Evolutionary conservation across 1,140 invertebrate genomes (phyloP).

Genomic region (Hycleus phaleratus): DNA sequence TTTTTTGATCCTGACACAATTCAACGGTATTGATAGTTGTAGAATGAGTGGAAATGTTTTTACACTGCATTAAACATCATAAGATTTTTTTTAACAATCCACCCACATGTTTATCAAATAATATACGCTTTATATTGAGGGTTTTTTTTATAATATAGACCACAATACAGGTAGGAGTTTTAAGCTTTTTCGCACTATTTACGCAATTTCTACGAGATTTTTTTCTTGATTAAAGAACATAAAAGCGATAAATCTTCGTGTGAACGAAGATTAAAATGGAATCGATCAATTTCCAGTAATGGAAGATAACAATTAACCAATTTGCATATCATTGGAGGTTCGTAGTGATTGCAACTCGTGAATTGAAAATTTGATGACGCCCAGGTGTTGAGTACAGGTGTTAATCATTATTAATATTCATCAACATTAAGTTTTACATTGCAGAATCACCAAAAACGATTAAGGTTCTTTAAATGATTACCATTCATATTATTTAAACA

Average conservation of each 20-base stretch:
- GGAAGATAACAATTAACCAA: too few species aligned
- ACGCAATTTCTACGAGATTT: background rate
- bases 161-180: background rate
- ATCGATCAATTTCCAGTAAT: background rate
- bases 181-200: constrained; percentile 5
- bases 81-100: constrained; percentile 6
- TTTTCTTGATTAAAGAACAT: too few species aligned
- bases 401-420: constrained; percentile 11
- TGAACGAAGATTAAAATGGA: constrained; percentile 6
- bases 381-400: constrained; percentile 18
- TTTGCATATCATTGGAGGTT: constrained; percentile 10
- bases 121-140: background rate
- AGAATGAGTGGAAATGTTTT: background rate
- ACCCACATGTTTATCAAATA: constrained; percentile 12
- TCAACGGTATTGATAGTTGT: background rate
- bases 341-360: background rate
- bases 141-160: too few species aligned
- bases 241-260: constrained; percentile 10
- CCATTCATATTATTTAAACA: constrained; percentile 11
- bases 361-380: constrained; percentile 13
- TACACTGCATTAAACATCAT: constrained; percentile 13
- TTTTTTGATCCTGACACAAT: constrained; percentile 3
- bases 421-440: constrained; percentile 4
- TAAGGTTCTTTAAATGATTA: constrained; percentile 7
- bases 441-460: constrained; percentile 12